Evolutionary conservation across 2,113 vertebrate genomes (phyloP), one percentile per base, ranked within the genome.

Genomic region (Genyomyrus donnyi): DNA sequence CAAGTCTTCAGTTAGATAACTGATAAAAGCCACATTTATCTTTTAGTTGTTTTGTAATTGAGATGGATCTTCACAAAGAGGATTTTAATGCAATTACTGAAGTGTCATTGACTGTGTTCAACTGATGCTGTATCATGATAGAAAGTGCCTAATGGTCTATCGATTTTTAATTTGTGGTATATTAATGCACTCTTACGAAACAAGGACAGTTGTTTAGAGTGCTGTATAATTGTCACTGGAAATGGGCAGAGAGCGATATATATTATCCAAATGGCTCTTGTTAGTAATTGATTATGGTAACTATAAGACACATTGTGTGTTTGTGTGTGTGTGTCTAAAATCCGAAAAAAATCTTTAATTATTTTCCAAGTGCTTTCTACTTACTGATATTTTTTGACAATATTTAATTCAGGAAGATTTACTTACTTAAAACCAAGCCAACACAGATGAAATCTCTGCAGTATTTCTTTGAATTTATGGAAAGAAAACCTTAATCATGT

Each of bases 131-230:
- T 88, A 88, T 90, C 56, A 52, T 90, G 85, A 74, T 83, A 52
- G 86, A 88, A 90, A 80, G 86, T 88, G 50, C 39, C 88, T 83
- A 88, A 58, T 77, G 46, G 42, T 80, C 48, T 53, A 90, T 88
- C 42, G 90, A 90, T 88, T 90, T 74, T 70, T 90, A 62, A 86
- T 90, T 90, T 85, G 70, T 53, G 39, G 27, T 50, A 62, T 27
- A 80, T 88, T 87, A 53, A 88, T 88, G 31, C 49, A 80, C 46
- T n/a, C 58, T 70, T 90, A 90, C 62, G 45, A 90, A 90, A 49
- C 50, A 62, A 27, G 35, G 89, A 35, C 77, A 53, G 83, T 89
- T 48, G 49, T 85, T 52, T 24, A 85, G 48, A 56, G 49, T 84
- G 19, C 24, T 35, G 74, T 89, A 52, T 39, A 50, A 53, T 84